Evolutionary conservation across 2,797 vertebrate genomes (phyloP).

Genomic region (Tauraco hartlaubi): DNA sequence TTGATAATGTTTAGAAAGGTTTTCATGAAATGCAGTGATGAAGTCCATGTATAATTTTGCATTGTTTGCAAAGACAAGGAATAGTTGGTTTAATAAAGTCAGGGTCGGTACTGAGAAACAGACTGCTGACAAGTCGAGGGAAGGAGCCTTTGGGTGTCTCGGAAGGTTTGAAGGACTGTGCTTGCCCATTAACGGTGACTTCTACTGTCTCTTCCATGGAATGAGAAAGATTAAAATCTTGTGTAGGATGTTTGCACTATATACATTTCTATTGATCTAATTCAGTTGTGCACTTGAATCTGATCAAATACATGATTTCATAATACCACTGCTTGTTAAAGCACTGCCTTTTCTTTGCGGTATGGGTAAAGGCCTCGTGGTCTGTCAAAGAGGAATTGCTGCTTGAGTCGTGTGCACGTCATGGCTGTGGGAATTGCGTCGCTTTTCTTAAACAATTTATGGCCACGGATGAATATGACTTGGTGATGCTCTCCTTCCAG

Average conservation of each 20-base stretch:
- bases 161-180: not conserved
- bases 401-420: rapidly evolving
- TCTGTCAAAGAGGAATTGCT: not conserved
- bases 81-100: not conserved
- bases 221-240: not conserved
- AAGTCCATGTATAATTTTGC: not conserved
- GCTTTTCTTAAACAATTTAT: not conserved
- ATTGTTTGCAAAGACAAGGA: not conserved
- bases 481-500: not conserved
- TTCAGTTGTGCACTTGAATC: not conserved
- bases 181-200: not conserved
- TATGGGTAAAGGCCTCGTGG: not conserved
- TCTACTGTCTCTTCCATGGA: rapidly evolving
- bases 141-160: not conserved
- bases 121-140: not conserved
- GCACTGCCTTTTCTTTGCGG: not conserved
- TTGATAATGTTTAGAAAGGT: not conserved
- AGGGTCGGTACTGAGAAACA: rapidly evolving
- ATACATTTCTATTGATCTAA: not conserved
- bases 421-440: not conserved
- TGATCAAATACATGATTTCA: not conserved
- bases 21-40: not conserved
- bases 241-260: not conserved
- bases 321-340: not conserved
- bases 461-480: not conserved